Conservation (phyloP, 1,140 invertebrate genomes). For the Brachystomella parvula region DNA sequence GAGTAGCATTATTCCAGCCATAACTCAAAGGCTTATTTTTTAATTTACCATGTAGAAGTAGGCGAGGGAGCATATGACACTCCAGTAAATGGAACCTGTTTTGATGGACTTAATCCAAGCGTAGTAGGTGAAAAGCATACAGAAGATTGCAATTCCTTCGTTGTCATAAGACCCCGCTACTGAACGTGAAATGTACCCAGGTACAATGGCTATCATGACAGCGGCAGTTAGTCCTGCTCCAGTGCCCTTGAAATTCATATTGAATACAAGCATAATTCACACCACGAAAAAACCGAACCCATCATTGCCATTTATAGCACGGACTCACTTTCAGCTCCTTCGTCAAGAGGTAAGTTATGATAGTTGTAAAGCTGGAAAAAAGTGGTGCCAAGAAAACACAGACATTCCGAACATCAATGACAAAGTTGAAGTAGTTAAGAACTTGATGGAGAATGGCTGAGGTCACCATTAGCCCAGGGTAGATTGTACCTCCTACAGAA, state of each 20-base stretch:
- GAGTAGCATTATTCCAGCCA: constrained; percentile 11
- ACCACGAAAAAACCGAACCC: too few species aligned
- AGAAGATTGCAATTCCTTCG: constrained; percentile 96
- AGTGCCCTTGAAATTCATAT: constrained; percentile 53
- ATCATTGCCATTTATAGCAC: too few species aligned
- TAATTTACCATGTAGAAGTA: constrained; percentile 92
- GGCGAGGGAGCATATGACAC: constrained; percentile 76
- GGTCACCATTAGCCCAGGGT: constrained; percentile 95
- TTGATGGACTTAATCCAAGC: constrained; percentile 97
- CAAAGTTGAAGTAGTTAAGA: constrained; percentile 82
- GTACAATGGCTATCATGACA: constrained; percentile 91
- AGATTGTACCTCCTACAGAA: constrained; percentile 70
- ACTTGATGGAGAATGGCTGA: constrained; percentile 85
- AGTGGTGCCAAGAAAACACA: constrained; percentile 96
- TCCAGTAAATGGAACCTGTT: constrained; percentile 88
- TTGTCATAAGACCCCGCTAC: constrained; percentile 98
- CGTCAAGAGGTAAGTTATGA: constrained; percentile 90
- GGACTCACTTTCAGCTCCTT: constrained; percentile 78
- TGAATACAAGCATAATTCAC: neutral
- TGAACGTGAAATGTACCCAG: constrained; percentile 93
- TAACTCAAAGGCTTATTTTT: constrained; percentile 2
- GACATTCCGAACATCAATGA: constrained; percentile 92
- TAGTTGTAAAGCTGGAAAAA: constrained; percentile 91
- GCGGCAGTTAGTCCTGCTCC: constrained; percentile 45
- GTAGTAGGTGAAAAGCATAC: constrained; percentile 95